A percentile compares a stretch with the other conserved stretches of the same genome.
Conservation (phyloP, 1,140 invertebrate genomes). For the Popillia japonica region DNA sequence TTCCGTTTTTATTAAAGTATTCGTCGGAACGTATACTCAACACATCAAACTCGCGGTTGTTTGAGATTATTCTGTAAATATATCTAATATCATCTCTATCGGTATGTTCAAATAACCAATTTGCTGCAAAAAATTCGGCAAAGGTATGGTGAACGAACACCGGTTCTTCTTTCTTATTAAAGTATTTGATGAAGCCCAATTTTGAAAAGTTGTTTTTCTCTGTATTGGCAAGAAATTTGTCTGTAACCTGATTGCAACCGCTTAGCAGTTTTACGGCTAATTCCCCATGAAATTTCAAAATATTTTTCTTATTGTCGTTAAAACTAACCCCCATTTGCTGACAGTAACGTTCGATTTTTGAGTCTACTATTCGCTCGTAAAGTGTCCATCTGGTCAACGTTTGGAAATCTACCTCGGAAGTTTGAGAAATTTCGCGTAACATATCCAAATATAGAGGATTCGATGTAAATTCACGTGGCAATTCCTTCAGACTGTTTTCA, state of each 20-base stretch:
- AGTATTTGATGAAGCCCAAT: not conserved
- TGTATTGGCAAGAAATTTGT: not conserved
- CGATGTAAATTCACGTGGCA: not conserved
- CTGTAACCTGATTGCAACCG: not conserved
- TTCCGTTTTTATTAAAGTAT: too few species aligned
- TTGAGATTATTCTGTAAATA: not conserved
- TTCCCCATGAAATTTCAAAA: not conserved
- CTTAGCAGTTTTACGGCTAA: not conserved
- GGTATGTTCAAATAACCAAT: not conserved
- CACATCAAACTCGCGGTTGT: not conserved
- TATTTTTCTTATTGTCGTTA: not conserved
- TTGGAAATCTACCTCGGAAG: not conserved
- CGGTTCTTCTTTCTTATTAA: not conserved
- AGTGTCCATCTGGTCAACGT: not conserved
- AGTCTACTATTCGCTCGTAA: not conserved
- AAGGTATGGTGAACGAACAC: not conserved
- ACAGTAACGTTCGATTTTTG: not conserved
- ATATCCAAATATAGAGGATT: not conserved
- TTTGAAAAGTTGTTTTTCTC: not conserved
- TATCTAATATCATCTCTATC: not conserved
- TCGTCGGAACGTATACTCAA: not conserved
- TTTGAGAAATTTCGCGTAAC: not conserved
- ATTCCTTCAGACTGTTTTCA: not conserved
- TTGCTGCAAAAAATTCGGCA: not conserved
- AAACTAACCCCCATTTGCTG: not conserved